These are phyloP conservation scores for Sebastes schlegelii DNA, from an alignment of 2,113 vertebrate species.

Conservation along the genomic window DNA sequence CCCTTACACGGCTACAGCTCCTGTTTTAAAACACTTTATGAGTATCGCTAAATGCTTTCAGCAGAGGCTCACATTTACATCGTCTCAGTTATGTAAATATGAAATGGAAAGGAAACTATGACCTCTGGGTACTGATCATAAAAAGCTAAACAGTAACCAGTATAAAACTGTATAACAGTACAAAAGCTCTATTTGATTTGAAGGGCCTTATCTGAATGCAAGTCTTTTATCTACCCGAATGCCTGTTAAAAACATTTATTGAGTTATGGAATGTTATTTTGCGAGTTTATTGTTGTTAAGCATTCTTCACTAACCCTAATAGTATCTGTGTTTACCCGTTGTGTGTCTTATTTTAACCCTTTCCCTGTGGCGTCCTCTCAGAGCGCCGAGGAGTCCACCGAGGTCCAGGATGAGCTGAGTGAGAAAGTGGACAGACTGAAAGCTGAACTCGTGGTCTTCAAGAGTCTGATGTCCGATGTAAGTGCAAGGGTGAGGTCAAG, in stretches of 20 bases:
- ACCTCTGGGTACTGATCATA: background rate
- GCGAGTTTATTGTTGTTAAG: background rate
- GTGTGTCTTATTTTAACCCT: constrained; percentile 1
- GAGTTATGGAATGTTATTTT: background rate
- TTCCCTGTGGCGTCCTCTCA: constrained; percentile 63
- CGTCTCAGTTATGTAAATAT: constrained; percentile 8
- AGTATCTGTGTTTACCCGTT: background rate
- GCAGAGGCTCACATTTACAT: constrained; percentile 22
- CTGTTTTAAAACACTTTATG: background rate
- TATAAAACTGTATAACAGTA: background rate
- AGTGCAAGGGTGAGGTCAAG: constrained; percentile 19
- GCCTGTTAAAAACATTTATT: background rate
- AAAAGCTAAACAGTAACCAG: constrained; percentile 18
- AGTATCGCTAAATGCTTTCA: background rate
- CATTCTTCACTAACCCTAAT: background rate
- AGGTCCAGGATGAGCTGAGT: constrained; percentile 91
- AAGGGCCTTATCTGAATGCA: background rate
- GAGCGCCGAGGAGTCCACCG: constrained; percentile 90
- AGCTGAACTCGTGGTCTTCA: constrained; percentile 97
- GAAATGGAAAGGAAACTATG: background rate
- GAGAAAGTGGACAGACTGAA: constrained; percentile 96
- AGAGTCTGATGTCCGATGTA: constrained; percentile 98
- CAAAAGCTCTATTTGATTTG: background rate
- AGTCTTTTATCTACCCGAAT: background rate
- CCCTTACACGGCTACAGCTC: background rate